phyloP scores from a whole-genome alignment of 1,140 invertebrate genomes.

The Cataglyphis hispanica region DNA sequence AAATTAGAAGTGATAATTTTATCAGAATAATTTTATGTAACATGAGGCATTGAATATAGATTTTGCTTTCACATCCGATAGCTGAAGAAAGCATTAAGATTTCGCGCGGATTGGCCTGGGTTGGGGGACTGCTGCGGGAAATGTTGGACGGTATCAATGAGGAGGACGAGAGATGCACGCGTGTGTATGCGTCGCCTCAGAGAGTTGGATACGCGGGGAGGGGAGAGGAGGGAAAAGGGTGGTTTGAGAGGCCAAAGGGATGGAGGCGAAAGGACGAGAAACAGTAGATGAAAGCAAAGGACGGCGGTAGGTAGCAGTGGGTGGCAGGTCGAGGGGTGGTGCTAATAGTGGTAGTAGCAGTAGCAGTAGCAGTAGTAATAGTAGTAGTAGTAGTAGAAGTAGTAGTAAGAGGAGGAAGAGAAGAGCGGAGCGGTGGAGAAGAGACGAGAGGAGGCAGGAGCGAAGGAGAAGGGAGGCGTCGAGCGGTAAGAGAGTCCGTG shows the following conservation, averaged over 20 bases:
- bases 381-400: conserved; percentile 58
- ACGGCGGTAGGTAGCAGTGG: conserved; percentile 75
- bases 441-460: conserved; percentile 62
- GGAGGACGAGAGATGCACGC: conserved; percentile 53
- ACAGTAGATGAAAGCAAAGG: conserved; percentile 67
- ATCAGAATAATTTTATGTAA: neutral
- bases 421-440: conserved; percentile 67
- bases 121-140: conserved; percentile 74
- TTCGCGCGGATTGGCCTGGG: conserved; percentile 78
- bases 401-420: conserved; percentile 63
- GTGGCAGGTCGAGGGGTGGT: conserved; percentile 73
- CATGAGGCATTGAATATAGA: conserved; percentile 2
- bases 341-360: conserved; percentile 58
- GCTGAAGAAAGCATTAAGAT: conserved; percentile 63
- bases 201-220: conserved; percentile 66
- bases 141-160: conserved; percentile 60
- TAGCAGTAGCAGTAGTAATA: neutral
- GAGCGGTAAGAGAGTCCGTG: conserved; percentile 75
- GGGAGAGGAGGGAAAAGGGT: conserved; percentile 44
- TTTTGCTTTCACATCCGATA: conserved; percentile 7
- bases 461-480: conserved; percentile 57
- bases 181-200: conserved; percentile 71
- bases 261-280: conserved; percentile 69
- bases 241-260: conserved; percentile 70
- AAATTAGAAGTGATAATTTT: neutral